Conservation (phyloP, 2,113 vertebrate species). For the Zonotrichia leucophrys region DNA sequence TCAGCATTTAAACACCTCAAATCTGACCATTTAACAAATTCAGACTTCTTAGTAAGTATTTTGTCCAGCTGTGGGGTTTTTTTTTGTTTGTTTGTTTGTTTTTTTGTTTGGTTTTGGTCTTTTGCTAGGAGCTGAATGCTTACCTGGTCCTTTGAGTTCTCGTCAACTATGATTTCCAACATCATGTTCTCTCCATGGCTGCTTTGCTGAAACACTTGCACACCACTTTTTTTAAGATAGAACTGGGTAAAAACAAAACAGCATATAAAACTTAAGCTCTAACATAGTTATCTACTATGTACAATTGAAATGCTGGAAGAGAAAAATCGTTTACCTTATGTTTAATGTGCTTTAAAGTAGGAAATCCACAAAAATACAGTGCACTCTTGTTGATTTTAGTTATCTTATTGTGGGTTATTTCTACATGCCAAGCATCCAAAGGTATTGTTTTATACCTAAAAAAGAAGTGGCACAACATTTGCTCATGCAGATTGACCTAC, state of each 20-base stretch:
- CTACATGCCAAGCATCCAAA: conserved; percentile 90
- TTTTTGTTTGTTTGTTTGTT: not conserved
- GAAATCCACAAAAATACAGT: conserved; percentile 96
- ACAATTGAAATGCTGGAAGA: not conserved
- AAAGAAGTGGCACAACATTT: conserved; percentile 40
- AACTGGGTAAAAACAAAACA: conserved; percentile 77
- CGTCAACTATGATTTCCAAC: conserved; percentile 80
- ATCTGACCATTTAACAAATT: not conserved
- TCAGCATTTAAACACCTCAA: not conserved
- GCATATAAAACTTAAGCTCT: not conserved
- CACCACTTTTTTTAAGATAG: conserved; percentile 88
- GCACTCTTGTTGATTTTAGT: conserved; percentile 81
- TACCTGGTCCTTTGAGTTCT: conserved; percentile 78
- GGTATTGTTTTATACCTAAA: conserved; percentile 83
- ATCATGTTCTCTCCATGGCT: conserved; percentile 97
- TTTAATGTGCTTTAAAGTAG: conserved; percentile 92
- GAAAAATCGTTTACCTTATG: conserved; percentile 84
- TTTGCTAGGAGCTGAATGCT: conserved; percentile 37
- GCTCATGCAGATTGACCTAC: not conserved
- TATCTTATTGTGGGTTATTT: conserved; percentile 78
- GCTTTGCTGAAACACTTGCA: conserved; percentile 95
- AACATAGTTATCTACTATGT: not conserved
- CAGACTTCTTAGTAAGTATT: not conserved
- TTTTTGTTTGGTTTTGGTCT: not conserved
- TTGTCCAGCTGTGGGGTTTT: too few species aligned